A percentile compares a stretch with the other conserved stretches of the same genome.
Conservation (phyloP, 2,888 invertebrate genomes). For the Latrodectus hesperus region DNA sequence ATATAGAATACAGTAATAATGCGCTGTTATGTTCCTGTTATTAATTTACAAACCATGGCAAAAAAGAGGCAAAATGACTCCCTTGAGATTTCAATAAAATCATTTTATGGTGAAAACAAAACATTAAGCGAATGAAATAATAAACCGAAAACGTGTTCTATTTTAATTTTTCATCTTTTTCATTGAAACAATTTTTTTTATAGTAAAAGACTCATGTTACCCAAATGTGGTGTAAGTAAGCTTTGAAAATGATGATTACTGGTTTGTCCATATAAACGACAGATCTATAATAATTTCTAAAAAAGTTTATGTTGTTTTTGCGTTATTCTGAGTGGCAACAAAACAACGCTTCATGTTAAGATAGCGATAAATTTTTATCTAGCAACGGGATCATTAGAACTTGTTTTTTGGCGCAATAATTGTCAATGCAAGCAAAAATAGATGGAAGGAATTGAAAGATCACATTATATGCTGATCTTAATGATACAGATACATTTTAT, state of each 20-base stretch:
- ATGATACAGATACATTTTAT: too few relatives aligned
- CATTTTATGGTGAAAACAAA: slow-evolving; percentile 27
- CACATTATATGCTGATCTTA: too few relatives aligned
- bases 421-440: too few relatives aligned
- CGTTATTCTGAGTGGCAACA: slow-evolving; percentile 15
- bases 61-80: not conserved
- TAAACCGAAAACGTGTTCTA: slow-evolving; percentile 23
- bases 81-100: slow-evolving; percentile 17
- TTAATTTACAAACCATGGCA: too few relatives aligned
- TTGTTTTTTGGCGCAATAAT: not conserved
- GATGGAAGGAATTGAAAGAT: too few relatives aligned
- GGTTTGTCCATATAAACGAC: slow-evolving; percentile 27
- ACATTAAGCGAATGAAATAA: slow-evolving; percentile 35
- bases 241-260: slow-evolving; percentile 26
- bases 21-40: too few relatives aligned
- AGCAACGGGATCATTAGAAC: not conserved
- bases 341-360: slow-evolving; percentile 7
- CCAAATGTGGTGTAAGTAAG: not conserved
- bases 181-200: not conserved
- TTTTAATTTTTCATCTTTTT: slow-evolving; percentile 25
- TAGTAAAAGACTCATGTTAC: not conserved
- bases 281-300: slow-evolving; percentile 19
- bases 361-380: slow-evolving; percentile 26
- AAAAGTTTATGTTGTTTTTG: slow-evolving; percentile 9
- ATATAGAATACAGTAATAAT: too few relatives aligned